A percentile compares a stretch with the other conserved stretches of the same genome.
Conservation (phyloP, 2,113 vertebrate genomes). For the Chaetodon auriga region DNA sequence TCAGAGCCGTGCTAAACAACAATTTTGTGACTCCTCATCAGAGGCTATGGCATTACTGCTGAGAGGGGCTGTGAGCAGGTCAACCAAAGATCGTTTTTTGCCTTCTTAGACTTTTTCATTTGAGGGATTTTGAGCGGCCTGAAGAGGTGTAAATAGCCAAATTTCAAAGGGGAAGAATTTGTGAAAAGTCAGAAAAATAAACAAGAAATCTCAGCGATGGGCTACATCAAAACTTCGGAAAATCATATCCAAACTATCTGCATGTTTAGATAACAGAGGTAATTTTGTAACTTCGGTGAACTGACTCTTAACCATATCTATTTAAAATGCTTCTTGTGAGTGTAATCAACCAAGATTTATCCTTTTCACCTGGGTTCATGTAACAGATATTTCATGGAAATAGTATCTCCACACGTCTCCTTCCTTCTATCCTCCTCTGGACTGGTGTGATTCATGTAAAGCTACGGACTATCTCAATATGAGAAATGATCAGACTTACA, state of each 20-base stretch:
- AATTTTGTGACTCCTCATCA: background rate
- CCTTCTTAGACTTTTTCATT: background rate
- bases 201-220: background rate
- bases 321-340: no score
- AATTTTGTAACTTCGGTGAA: background rate
- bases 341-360: background rate
- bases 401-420: background rate
- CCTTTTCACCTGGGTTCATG: background rate
- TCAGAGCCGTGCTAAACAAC: no score
- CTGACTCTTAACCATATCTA: background rate
- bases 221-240: background rate
- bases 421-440: background rate
- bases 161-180: no score
- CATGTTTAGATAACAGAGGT: background rate
- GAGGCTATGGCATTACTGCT: no score
- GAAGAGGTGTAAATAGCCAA: background rate
- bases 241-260: background rate
- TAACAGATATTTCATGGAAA: conserved; percentile 40
- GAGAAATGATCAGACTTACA: conserved; percentile 50
- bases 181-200: no score
- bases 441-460: conserved; percentile 29
- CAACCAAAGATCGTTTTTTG: background rate
- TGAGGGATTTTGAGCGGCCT: background rate
- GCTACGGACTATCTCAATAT: conserved; percentile 56
- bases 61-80: background rate